phyloP scores from a whole-genome alignment of 2,113 vertebrate genomes.

The Ariopsis seemanni region DNA sequence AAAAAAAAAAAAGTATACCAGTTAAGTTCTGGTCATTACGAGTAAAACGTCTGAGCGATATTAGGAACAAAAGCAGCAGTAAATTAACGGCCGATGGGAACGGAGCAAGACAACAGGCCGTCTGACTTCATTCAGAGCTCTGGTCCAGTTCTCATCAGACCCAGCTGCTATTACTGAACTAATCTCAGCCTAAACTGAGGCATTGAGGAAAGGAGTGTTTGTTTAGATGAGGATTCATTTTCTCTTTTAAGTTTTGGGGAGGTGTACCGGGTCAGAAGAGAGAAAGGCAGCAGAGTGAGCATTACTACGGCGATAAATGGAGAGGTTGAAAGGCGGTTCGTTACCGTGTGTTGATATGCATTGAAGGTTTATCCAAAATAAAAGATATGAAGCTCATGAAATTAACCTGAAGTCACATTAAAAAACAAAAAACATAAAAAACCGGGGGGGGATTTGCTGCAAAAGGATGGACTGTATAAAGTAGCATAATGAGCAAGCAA shows the following conservation, averaged over 20 bases:
- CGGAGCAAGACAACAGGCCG: conserved; percentile 17
- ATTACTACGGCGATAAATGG: conserved; percentile 9
- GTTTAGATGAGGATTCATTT: conserved; percentile 40
- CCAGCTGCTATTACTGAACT: conserved; percentile 36
- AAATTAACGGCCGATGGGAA: conserved; percentile 9
- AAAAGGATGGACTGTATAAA: background rate
- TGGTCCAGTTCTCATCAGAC: conserved; percentile 40
- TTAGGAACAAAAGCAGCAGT: background rate
- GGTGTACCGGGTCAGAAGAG: conserved; percentile 18
- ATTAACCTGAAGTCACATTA: background rate
- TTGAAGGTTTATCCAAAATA: conserved; percentile 1
- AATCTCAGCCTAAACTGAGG: conserved; percentile 45
- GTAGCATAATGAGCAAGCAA: background rate
- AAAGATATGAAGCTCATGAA: background rate
- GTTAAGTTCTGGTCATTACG: background rate
- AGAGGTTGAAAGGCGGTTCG: conserved; percentile 5
- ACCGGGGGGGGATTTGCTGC: background rate
- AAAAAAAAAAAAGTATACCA: too few species aligned
- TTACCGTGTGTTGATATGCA: conserved; percentile 20
- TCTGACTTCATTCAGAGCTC: conserved; percentile 27
- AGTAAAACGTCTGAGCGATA: background rate
- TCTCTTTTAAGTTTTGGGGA: conserved; percentile 36
- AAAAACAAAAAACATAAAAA: too few species aligned
- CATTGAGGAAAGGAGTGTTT: conserved; percentile 23
- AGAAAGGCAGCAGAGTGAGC: conserved; percentile 8